Percentiles rank a stretch among this genome's conserved stretches.
Evolutionary conservation across 64 coral and sea anemone species (phyloP).

Genomic region (Actinia tenebrosa): DNA sequence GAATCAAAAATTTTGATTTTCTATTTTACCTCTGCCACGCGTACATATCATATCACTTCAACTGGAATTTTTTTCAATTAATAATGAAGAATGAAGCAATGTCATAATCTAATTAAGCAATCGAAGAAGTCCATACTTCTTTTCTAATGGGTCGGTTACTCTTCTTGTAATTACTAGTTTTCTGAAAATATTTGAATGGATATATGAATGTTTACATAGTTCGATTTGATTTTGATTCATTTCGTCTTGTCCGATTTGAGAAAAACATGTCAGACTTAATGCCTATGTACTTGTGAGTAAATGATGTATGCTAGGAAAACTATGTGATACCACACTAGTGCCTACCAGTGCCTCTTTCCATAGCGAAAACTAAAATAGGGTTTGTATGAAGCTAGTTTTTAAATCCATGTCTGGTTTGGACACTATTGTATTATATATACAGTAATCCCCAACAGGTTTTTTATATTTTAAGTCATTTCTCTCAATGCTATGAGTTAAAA

Average conservation of each 20-base stretch:
- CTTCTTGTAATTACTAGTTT: neutral
- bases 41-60: neutral
- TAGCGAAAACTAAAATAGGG: no score
- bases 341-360: no score
- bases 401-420: no score
- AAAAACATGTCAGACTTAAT: neutral
- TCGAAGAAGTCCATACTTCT: neutral
- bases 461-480: no score
- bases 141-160: neutral
- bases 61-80: neutral
- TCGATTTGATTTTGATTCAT: constrained; percentile 6
- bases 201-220: neutral
- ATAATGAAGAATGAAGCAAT: neutral
- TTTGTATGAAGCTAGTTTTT: no score
- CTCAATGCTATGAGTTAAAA: no score
- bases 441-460: no score
- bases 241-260: neutral
- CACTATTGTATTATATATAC: no score
- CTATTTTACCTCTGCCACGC: no score
- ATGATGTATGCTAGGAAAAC: neutral
- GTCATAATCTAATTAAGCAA: neutral
- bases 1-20: neutral
- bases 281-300: neutral
- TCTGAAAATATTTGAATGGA: constrained; percentile 13
- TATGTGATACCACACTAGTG: no score